phyloP scores from a whole-genome alignment of 1,140 invertebrate genomes.

The Drosophila pseudoobscura region DNA sequence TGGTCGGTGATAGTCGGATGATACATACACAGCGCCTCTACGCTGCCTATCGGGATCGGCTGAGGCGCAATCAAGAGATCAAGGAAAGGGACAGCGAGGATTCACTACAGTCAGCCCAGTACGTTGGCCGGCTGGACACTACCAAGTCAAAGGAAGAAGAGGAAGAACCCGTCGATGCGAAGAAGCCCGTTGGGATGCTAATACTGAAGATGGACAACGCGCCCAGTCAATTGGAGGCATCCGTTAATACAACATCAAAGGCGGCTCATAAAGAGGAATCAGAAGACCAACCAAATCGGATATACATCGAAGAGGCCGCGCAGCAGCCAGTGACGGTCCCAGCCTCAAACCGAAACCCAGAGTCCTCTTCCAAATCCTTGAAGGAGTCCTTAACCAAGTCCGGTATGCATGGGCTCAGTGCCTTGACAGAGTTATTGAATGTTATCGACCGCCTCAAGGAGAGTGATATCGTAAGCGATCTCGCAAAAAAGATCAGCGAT shows the following conservation, averaged over 20 bases:
- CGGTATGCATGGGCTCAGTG: slow-evolving; percentile 14
- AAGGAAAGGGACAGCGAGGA: too few relatives aligned
- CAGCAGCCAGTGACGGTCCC: neutral
- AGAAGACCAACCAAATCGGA: slow-evolving; percentile 20
- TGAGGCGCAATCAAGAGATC: neutral
- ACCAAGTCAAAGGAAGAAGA: neutral
- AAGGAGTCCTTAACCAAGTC: neutral
- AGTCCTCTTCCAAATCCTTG: neutral
- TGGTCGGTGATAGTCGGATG: neutral
- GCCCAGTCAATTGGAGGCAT: too few relatives aligned
- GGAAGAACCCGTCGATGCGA: neutral
- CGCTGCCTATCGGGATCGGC: slow-evolving; percentile 38
- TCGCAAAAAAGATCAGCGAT: slow-evolving; percentile 48
- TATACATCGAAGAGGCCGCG: slow-evolving; percentile 42
- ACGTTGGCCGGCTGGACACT: neutral
- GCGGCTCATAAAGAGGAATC: neutral
- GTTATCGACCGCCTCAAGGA: slow-evolving; percentile 38
- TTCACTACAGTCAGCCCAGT: neutral
- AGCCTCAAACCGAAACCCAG: neutral
- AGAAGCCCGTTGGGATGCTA: slow-evolving; percentile 2
- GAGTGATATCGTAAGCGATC: slow-evolving; percentile 39
- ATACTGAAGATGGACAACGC: slow-evolving; percentile 5
- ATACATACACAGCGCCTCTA: slow-evolving; percentile 41
- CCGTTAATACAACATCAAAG: neutral
- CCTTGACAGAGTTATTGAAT: slow-evolving; percentile 43